A percentile compares a stretch with the other conserved stretches of the same genome.
Evolutionary conservation across 2,113 vertebrate species (phyloP).

Genomic region (Ursus arctos): DNA sequence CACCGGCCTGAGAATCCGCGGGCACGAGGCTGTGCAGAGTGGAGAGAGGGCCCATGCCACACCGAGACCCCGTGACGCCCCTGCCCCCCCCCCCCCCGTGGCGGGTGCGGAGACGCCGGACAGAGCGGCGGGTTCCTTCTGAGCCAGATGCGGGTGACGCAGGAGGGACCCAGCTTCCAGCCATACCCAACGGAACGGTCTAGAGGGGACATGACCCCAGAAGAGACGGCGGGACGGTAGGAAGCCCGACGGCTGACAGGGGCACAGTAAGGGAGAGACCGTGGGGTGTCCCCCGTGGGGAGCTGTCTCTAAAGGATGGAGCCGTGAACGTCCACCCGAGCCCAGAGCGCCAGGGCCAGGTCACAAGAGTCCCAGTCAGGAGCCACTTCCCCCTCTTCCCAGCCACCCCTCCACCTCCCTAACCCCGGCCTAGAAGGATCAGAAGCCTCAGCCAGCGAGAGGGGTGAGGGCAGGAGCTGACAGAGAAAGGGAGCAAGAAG

Average conservation of each 20-base stretch:
- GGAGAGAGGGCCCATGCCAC: background rate
- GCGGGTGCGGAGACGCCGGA: background rate
- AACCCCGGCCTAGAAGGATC: background rate
- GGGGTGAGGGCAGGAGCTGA: background rate
- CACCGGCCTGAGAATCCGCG: background rate
- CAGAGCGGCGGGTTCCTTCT: background rate
- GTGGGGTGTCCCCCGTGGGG: too few species aligned
- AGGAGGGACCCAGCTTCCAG: background rate
- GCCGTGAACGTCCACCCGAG: background rate
- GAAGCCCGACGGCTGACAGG: background rate
- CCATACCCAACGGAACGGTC: background rate
- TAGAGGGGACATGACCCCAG: background rate
- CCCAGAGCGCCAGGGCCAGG: background rate
- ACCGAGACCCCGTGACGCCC: background rate
- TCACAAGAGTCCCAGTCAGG: background rate
- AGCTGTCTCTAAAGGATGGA: background rate
- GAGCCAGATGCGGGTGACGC: background rate
- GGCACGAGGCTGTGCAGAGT: background rate
- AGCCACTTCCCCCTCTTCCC: background rate
- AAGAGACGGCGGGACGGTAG: background rate
- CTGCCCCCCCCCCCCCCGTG: background rate
- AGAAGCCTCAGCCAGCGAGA: background rate
- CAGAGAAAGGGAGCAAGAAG: background rate
- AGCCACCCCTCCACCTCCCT: rapidly evolving
- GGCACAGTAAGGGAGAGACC: background rate